Percentiles rank a stretch among this genome's conserved stretches.
phyloP scores from a whole-genome alignment of 37 sponge, comb jelly and placozoan species.

The Corticium candelabrum region DNA sequence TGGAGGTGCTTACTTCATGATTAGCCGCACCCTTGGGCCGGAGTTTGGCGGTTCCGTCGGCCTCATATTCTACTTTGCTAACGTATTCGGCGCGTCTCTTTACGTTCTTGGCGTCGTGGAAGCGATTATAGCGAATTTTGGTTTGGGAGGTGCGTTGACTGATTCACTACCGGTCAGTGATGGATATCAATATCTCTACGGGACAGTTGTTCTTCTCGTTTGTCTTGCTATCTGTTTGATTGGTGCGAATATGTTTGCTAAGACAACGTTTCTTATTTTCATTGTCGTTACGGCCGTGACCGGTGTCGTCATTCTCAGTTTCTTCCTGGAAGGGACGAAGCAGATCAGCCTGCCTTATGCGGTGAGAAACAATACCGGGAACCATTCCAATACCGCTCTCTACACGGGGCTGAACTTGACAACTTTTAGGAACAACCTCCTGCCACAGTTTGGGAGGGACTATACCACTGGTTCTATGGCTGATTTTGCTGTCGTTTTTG shows the following conservation, averaged over 20 bases:
- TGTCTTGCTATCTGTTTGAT: conserved; percentile 83
- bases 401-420: background rate
- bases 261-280: conserved; percentile 85
- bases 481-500: conserved; percentile 76
- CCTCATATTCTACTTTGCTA: conserved; percentile 92
- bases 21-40: conserved; percentile 70
- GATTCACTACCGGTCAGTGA: background rate
- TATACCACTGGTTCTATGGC: conserved; percentile 24
- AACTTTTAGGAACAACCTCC: background rate
- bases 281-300: conserved; percentile 59
- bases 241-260: conserved; percentile 93
- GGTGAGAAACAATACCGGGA: background rate
- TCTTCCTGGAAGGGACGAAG: background rate
- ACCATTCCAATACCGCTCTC: background rate
- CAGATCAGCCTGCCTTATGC: background rate
- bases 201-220: conserved; percentile 53
- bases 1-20: conserved; percentile 97
- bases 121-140: conserved; percentile 78
- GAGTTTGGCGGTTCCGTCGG: conserved; percentile 99
- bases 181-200: conserved; percentile 63
- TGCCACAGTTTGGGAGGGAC: conserved; percentile 40
- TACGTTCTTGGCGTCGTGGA: conserved; percentile 86
- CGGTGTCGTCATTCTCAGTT: conserved; percentile 56
- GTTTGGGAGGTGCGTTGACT: conserved; percentile 5
- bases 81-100: conserved; percentile 84